Evolutionary conservation across 2,888 invertebrate genomes (phyloP).

Genomic region (Cantharis flavilabris): DNA sequence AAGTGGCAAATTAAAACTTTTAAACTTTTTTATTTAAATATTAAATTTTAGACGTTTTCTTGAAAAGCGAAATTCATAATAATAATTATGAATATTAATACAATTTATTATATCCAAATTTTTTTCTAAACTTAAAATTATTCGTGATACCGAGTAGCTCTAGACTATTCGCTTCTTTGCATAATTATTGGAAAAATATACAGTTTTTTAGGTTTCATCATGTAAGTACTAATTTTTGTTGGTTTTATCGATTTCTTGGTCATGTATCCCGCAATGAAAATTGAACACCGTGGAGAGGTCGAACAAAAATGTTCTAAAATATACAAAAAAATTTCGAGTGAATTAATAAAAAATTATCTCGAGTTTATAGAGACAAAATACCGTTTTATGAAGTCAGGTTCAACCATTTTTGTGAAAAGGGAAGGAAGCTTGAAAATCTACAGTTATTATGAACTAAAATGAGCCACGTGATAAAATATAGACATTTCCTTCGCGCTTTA

Average conservation of each 20-base stretch:
- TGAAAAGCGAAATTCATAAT: not conserved
- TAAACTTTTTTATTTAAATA: too few species aligned
- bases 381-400: conserved; percentile 51
- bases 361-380: conserved; percentile 42
- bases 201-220: not conserved
- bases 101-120: not conserved
- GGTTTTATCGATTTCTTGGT: not conserved
- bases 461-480: conserved; percentile 32
- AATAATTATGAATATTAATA: not conserved
- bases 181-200: not conserved
- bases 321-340: not conserved
- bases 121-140: not conserved
- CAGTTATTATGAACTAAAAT: conserved; percentile 33
- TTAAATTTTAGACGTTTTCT: too few species aligned
- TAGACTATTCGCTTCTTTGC: not conserved
- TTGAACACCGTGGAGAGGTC: not conserved
- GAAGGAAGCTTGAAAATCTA: conserved; percentile 47
- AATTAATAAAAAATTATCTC: not conserved
- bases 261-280: not conserved
- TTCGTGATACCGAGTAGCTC: not conserved
- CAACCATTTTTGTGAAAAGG: conserved; percentile 54
- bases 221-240: not conserved
- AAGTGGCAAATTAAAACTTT: too few species aligned
- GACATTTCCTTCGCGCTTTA: conserved; percentile 9
- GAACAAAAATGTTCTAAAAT: not conserved